These are phyloP conservation scores for Congeria kusceri DNA, from an alignment of 2,888 invertebrate genomes.

Conservation along the genomic window DNA sequence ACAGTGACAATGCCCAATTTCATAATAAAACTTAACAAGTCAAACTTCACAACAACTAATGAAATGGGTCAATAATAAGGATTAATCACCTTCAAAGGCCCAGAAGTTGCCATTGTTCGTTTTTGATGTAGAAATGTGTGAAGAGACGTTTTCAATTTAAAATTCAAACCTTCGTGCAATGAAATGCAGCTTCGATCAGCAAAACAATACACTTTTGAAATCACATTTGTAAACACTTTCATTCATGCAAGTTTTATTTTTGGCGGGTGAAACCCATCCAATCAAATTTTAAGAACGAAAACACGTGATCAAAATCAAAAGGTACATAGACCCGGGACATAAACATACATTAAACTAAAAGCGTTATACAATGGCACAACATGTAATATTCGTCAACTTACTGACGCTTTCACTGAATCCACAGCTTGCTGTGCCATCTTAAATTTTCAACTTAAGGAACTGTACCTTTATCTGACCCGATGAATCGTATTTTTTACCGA, in stretches of 20 bases:
- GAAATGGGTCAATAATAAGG: neutral
- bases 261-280: slow-evolving; percentile 50
- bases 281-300: slow-evolving; percentile 29
- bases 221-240: neutral
- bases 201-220: neutral
- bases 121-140: neutral
- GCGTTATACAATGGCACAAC: slow-evolving; percentile 1
- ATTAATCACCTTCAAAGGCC: slow-evolving; percentile 50
- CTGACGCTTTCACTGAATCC: slow-evolving; percentile 58
- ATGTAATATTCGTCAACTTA: slow-evolving; percentile 28
- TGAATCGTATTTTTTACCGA: too few relatives aligned
- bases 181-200: neutral
- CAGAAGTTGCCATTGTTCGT: slow-evolving; percentile 40
- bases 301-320: slow-evolving; percentile 38
- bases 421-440: slow-evolving; percentile 64
- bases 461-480: too few relatives aligned
- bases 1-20: too few relatives aligned
- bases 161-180: neutral
- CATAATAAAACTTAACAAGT: too few relatives aligned
- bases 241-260: slow-evolving; percentile 22
- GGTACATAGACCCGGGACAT: slow-evolving; percentile 61
- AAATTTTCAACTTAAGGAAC: neutral
- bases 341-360: slow-evolving; percentile 57
- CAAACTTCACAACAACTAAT: too few relatives aligned
- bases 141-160: neutral